Evolutionary conservation across 2,113 vertebrate species (phyloP).

Genomic region (Odocoileus hemionus): DNA sequence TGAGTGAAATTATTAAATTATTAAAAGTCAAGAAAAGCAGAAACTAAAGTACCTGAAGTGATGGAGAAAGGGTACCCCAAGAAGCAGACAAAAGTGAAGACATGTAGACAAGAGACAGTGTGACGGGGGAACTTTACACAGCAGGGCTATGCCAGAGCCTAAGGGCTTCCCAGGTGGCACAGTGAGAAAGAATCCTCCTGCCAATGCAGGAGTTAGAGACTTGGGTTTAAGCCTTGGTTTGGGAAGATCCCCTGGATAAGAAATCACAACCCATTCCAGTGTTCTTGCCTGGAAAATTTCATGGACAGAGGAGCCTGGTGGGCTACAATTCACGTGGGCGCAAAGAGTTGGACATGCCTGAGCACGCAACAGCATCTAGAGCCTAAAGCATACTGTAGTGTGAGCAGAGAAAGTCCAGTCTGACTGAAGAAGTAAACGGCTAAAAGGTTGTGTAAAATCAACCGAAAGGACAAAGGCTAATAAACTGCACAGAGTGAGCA

Average conservation of each 20-base stretch:
- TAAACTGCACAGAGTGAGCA: background rate
- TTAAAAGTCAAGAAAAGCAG: background rate
- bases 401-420: accelerated
- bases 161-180: background rate
- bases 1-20: background rate
- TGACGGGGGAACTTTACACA: accelerated
- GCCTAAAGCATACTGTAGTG: background rate
- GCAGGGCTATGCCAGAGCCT: background rate
- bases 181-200: background rate
- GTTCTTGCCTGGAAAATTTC: background rate
- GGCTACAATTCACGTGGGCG: background rate
- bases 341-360: background rate
- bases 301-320: background rate
- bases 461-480: background rate
- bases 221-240: background rate
- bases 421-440: background rate
- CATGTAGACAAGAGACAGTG: background rate
- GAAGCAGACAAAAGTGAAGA: background rate
- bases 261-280: background rate
- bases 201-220: background rate
- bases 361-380: background rate
- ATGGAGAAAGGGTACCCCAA: background rate
- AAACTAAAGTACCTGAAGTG: background rate
- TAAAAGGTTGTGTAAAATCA: background rate
- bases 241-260: background rate